phyloP scores from a whole-genome alignment of 1,140 invertebrate species.

The Drosophila sproati region DNA sequence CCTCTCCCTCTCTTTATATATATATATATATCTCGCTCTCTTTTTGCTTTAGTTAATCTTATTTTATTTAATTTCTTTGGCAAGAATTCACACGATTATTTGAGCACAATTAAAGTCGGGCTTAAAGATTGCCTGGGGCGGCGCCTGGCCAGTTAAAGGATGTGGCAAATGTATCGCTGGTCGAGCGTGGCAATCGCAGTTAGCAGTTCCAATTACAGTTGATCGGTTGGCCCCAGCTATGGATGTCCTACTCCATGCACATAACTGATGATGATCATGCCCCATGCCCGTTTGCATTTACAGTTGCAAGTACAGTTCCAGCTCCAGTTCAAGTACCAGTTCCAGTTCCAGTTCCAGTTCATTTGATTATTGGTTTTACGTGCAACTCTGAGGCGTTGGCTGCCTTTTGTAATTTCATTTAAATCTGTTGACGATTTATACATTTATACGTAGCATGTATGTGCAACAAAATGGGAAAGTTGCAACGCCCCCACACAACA shows the following conservation, averaged over 20 bases:
- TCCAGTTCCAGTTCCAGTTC: slow-evolving; percentile 32
- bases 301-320: neutral
- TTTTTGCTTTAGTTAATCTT: too few species aligned
- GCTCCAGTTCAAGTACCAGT: slow-evolving; percentile 13
- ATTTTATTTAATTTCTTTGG: too few species aligned
- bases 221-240: neutral
- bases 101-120: too few species aligned
- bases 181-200: too few species aligned
- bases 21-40: too few species aligned
- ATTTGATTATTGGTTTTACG: slow-evolving; percentile 24
- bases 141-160: too few species aligned
- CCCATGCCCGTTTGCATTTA: neutral
- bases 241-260: neutral
- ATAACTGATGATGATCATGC: neutral
- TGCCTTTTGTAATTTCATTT: slow-evolving; percentile 42
- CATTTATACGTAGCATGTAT: too few species aligned
- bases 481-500: slow-evolving; percentile 30
- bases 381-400: slow-evolving; percentile 27
- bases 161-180: too few species aligned
- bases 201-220: neutral
- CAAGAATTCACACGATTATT: too few species aligned
- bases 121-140: too few species aligned
- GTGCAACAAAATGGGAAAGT: slow-evolving; percentile 21
- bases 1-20: too few species aligned
- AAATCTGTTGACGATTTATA: slow-evolving; percentile 35